Evolutionary conservation across 2,888 invertebrate species (phyloP).

Genomic region (Papilio demoleus): DNA sequence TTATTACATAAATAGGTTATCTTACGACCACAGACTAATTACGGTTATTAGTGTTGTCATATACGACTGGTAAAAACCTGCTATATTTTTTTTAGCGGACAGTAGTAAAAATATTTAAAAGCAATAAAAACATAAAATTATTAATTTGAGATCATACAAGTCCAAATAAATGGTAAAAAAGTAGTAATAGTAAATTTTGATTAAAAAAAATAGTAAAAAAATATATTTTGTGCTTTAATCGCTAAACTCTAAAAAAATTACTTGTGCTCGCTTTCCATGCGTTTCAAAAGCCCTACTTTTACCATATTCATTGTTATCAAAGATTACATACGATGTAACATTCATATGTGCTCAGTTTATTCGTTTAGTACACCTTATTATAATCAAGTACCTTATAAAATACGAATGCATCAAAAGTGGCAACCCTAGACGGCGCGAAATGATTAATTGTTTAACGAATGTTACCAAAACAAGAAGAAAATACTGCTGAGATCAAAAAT

Average conservation of each 20-base stretch:
- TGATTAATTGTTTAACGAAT: neutral
- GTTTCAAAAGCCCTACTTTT: neutral
- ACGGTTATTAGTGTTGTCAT: conserved; percentile 1
- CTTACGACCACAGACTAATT: neutral
- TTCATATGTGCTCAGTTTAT: neutral
- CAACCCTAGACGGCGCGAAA: neutral
- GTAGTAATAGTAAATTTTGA: conserved; percentile 12
- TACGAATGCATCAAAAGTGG: neutral
- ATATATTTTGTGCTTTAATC: conserved; percentile 1
- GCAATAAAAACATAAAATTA: conserved; percentile 15
- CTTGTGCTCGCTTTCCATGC: neutral
- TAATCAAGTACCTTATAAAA: conserved; percentile 24
- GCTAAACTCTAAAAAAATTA: neutral
- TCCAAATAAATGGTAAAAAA: conserved; percentile 14
- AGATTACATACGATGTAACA: neutral
- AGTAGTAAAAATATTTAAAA: conserved; percentile 1
- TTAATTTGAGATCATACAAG: conserved; percentile 28
- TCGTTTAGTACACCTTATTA: conserved; percentile 26
- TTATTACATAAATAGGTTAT: neutral
- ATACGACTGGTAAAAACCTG: neutral
- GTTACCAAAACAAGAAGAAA: too few relatives aligned
- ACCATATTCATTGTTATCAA: neutral
- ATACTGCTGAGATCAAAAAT: too few relatives aligned
- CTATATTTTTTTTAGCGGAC: too few relatives aligned
- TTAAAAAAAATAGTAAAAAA: neutral